Evolutionary conservation across 2,113 vertebrate genomes (phyloP).

Genomic region (Anolis carolinensis): DNA sequence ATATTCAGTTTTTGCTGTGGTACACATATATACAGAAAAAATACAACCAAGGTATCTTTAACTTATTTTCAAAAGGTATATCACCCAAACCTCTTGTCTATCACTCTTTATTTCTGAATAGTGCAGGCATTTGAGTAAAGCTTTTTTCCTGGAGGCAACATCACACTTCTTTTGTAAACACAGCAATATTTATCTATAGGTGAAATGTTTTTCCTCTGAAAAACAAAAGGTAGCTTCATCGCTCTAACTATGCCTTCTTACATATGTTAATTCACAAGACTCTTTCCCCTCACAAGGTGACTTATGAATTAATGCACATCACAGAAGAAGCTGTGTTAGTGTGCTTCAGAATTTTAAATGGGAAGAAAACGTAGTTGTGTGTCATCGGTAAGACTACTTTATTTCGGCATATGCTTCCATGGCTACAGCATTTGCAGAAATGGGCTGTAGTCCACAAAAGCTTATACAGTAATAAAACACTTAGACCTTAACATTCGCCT

Average conservation of each 20-base stretch:
- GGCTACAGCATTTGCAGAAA: too few species aligned
- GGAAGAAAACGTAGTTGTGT: too few species aligned
- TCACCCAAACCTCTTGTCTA: neutral
- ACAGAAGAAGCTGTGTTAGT: too few species aligned
- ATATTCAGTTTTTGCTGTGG: neutral
- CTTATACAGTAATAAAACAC: too few species aligned
- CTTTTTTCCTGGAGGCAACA: slow-evolving; percentile 17
- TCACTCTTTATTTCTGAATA: slow-evolving; percentile 14
- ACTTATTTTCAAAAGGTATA: neutral
- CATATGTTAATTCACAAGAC: neutral
- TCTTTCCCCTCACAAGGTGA: neutral
- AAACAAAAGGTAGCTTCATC: neutral
- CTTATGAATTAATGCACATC: neutral
- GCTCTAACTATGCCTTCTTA: neutral
- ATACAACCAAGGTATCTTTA: neutral
- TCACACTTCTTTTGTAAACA: slow-evolving; percentile 3
- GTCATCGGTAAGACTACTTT: too few species aligned
- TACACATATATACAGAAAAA: neutral
- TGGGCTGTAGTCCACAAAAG: too few species aligned
- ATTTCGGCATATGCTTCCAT: too few species aligned
- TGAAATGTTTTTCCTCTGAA: neutral
- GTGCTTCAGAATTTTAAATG: too few species aligned
- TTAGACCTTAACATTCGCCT: too few species aligned
- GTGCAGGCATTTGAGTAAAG: slow-evolving; percentile 6
- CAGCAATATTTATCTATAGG: neutral